Percentiles rank a stretch among this genome's conserved stretches.
These are phyloP conservation scores for Herpailurus yagouaroundi DNA, from an alignment of 2,113 vertebrate genomes.

Conservation along the genomic window DNA sequence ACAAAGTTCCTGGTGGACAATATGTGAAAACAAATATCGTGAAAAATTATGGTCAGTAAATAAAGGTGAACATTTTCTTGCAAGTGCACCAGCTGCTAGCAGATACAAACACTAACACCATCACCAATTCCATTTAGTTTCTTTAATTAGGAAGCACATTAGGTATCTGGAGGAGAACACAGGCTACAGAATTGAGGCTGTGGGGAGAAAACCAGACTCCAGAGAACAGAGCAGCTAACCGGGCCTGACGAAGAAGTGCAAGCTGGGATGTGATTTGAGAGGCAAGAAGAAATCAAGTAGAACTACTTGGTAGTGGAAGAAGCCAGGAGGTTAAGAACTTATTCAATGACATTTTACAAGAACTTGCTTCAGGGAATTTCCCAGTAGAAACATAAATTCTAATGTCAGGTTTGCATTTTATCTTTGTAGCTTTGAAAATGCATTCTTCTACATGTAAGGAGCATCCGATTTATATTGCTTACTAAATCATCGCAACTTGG, in stretches of 20 bases:
- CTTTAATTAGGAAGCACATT: background rate
- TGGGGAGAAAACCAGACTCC: background rate
- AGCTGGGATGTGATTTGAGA: background rate
- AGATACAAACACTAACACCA: background rate
- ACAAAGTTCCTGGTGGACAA: background rate
- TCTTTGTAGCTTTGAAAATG: background rate
- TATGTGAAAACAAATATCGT: background rate
- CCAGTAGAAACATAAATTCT: background rate
- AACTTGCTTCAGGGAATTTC: slow-evolving; percentile 40
- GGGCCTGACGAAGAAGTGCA: background rate
- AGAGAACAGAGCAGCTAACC: background rate
- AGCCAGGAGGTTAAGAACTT: background rate
- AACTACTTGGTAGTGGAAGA: background rate
- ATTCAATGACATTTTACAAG: slow-evolving; percentile 36
- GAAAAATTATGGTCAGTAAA: background rate
- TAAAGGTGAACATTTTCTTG: background rate
- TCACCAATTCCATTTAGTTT: background rate
- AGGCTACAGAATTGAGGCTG: background rate
- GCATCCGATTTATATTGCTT: background rate
- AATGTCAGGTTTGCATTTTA: slow-evolving; percentile 45
- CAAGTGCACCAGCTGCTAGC: background rate
- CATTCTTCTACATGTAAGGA: background rate
- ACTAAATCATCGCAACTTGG: background rate
- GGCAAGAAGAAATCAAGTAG: background rate
- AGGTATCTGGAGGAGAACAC: background rate